These are phyloP conservation scores for Rhopalosiphum padi DNA, from an alignment of 1,140 invertebrate genomes.

Conservation along the genomic window DNA sequence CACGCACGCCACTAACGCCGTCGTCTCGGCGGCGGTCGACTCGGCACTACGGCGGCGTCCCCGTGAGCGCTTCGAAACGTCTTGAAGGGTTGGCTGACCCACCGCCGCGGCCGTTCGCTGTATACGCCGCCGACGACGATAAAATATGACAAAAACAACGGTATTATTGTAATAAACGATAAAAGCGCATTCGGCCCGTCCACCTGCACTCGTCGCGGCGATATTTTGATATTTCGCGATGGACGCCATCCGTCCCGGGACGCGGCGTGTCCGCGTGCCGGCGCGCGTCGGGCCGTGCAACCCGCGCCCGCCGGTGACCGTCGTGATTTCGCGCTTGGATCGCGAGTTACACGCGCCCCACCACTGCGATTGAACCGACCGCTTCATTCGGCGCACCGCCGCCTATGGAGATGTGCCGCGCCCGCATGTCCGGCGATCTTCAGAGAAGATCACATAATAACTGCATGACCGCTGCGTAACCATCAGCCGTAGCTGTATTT, in stretches of 20 bases:
- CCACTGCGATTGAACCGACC: neutral
- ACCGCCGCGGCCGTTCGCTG: neutral
- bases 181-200: neutral
- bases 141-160: neutral
- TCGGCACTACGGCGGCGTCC: neutral
- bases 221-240: neutral
- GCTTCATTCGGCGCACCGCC: neutral
- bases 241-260: too few relatives aligned
- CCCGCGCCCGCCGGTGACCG: neutral
- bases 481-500: neutral
- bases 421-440: neutral
- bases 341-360: neutral
- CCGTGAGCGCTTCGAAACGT: constrained; percentile 1
- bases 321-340: neutral
- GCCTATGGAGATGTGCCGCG: neutral
- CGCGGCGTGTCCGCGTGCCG: too few relatives aligned
- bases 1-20: constrained; percentile 48
- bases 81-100: constrained; percentile 52
- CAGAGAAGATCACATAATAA: neutral
- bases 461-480: neutral
- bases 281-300: neutral
- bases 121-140: neutral
- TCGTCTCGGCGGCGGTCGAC: neutral
- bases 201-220: neutral
- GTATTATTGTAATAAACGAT: neutral